Conservation (phyloP, 2,888 invertebrate species). For the Iselma pallidipennis region DNA sequence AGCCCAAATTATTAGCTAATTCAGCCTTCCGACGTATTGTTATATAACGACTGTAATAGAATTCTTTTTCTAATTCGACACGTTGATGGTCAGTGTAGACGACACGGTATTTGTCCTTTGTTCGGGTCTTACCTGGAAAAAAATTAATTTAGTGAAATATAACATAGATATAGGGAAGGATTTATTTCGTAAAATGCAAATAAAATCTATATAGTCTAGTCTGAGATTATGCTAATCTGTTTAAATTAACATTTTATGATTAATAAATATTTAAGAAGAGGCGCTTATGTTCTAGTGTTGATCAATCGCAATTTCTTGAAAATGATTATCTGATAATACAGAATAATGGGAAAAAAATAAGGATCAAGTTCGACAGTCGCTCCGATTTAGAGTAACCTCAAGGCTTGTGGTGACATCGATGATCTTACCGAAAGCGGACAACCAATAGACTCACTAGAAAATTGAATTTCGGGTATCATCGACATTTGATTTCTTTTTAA, state of each 20-base stretch:
- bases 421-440: too few relatives aligned
- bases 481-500: too few relatives aligned
- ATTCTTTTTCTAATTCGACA: conserved; percentile 59
- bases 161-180: background rate
- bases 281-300: too few relatives aligned
- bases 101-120: conserved; percentile 98
- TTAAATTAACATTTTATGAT: background rate
- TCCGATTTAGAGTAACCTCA: too few relatives aligned
- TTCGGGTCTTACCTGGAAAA: conserved; percentile 98
- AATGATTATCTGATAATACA: too few relatives aligned
- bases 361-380: too few relatives aligned
- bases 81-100: conserved; percentile 98
- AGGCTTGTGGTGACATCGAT: too few relatives aligned
- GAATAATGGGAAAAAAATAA: too few relatives aligned
- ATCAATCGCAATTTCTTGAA: too few relatives aligned
- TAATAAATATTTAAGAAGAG: background rate
- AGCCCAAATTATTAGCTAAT: conserved; percentile 79
- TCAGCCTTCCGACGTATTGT: conserved; percentile 95
- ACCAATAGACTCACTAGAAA: too few relatives aligned
- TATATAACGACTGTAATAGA: conserved; percentile 85
- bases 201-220: background rate
- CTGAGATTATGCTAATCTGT: background rate
- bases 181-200: background rate
- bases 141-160: background rate
- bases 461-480: too few relatives aligned